Evolutionary conservation across 2,888 invertebrate genomes (phyloP).

Genomic region (Lochmaea crataegi): DNA sequence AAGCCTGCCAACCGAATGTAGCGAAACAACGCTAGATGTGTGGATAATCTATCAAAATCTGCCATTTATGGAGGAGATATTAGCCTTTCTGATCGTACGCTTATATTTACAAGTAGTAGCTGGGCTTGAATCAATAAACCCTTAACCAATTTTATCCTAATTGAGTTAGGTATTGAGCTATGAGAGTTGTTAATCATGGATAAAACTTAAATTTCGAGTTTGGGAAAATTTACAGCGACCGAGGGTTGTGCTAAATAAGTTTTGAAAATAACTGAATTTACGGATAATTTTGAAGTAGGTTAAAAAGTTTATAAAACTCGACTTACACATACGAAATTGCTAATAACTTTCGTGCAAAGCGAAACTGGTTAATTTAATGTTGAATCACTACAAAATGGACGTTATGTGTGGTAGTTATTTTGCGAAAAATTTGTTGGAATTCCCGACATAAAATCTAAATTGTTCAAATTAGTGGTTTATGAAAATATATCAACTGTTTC

Average conservation of each 20-base stretch:
- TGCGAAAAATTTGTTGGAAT: no score
- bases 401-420: no score
- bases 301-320: no score
- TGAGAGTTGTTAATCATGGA: conserved; percentile 1
- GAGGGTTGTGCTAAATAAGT: neutral
- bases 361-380: no score
- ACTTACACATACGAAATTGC: no score
- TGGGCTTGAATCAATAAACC: conserved; percentile 13
- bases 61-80: conserved; percentile 15
- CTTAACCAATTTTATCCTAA: conserved; percentile 13
- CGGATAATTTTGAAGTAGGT: no score
- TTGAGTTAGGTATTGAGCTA: neutral
- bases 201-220: neutral
- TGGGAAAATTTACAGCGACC: neutral
- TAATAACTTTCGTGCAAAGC: no score
- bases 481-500: no score
- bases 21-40: conserved; percentile 13
- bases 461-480: no score
- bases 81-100: conserved; percentile 14
- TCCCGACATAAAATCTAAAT: no score
- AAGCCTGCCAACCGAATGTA: conserved; percentile 12
- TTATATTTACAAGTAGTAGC: conserved; percentile 10
- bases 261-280: no score
- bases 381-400: no score
- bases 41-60: conserved; percentile 20